phyloP scores from a whole-genome alignment of 2,797 vertebrate genomes.

The Hypotaenidia philippensis region DNA sequence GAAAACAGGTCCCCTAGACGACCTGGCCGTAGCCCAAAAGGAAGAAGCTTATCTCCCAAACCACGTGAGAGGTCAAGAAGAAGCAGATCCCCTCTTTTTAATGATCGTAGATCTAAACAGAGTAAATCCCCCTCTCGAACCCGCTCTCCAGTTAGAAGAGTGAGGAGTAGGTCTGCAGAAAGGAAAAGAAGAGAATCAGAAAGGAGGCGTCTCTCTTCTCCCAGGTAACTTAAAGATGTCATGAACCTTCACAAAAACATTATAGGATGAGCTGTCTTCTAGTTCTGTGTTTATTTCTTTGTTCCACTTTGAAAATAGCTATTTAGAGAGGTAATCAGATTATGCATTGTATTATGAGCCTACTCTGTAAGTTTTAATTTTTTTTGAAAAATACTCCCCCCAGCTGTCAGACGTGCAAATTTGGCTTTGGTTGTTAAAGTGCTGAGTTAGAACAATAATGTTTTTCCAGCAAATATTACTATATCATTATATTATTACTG shows the following conservation, averaged over 20 bases:
- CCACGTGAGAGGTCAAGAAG: slow-evolving; percentile 84
- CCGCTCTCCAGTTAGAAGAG: slow-evolving; percentile 87
- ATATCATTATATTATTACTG: background rate
- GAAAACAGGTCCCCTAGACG: slow-evolving; percentile 94
- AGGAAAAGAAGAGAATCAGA: slow-evolving; percentile 89
- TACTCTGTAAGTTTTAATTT: background rate
- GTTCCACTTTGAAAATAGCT: background rate
- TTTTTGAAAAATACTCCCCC: background rate
- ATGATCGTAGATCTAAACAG: slow-evolving; percentile 88
- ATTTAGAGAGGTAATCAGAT: background rate
- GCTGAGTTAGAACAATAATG: background rate
- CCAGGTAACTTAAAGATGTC: slow-evolving; percentile 81
- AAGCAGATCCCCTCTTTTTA: slow-evolving; percentile 83
- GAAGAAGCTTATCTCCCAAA: slow-evolving; percentile 90
- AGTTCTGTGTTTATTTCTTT: background rate
- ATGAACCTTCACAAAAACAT: background rate
- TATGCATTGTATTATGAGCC: background rate
- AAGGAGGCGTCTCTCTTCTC: slow-evolving; percentile 89
- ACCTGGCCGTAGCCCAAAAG: slow-evolving; percentile 86
- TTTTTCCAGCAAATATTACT: no score
- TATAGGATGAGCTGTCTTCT: fast-evolving
- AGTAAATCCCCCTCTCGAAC: slow-evolving; percentile 90
- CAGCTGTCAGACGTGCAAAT: background rate
- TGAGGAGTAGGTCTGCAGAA: slow-evolving; percentile 91
- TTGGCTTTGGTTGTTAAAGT: background rate